Conservation (phyloP, 2,797 vertebrate species). For the Choloepus didactylus region DNA sequence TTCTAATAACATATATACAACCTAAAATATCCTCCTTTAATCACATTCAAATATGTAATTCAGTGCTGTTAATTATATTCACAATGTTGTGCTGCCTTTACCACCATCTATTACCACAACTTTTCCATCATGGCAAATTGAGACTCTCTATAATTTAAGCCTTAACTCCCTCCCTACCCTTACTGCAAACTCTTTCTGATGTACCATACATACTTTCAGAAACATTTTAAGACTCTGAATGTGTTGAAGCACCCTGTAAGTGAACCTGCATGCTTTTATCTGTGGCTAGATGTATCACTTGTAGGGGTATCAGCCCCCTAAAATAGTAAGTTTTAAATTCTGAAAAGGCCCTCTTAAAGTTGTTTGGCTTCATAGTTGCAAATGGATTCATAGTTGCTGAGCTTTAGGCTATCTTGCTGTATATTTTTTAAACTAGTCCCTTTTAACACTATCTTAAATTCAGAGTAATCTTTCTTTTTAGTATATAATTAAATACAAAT, state of each 20-base stretch:
- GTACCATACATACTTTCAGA: background rate
- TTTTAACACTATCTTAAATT: background rate
- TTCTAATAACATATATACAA: too few species aligned
- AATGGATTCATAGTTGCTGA: slow-evolving; percentile 22
- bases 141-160: too few species aligned
- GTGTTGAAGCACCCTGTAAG: background rate
- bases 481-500: background rate
- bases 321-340: slow-evolving; percentile 18
- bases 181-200: background rate
- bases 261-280: slow-evolving; percentile 12
- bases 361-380: background rate
- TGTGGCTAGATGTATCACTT: background rate
- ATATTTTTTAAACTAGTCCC: slow-evolving; percentile 13
- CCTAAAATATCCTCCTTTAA: too few species aligned
- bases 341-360: background rate
- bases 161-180: too few species aligned
- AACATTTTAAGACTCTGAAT: background rate
- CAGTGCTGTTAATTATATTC: too few species aligned
- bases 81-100: too few species aligned
- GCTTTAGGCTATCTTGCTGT: background rate
- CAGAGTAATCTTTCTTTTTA: background rate
- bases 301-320: background rate
- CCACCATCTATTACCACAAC: too few species aligned
- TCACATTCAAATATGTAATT: too few species aligned
- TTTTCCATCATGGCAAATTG: too few species aligned